phyloP scores from a whole-genome alignment of 2,888 invertebrate genomes.

The Oeneis ivallda region DNA sequence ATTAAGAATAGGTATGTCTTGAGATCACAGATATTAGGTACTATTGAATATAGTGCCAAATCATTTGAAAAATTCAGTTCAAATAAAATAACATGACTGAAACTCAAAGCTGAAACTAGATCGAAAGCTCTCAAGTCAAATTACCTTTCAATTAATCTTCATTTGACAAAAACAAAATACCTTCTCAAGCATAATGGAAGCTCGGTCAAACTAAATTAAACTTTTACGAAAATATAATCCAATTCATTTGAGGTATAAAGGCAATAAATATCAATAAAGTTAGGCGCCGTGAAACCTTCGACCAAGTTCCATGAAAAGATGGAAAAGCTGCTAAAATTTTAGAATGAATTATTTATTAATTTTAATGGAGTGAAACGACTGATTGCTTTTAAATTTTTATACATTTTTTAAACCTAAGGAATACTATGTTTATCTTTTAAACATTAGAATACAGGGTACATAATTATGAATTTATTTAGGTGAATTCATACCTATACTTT shows the following conservation, averaged over 20 bases:
- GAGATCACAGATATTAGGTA: no score
- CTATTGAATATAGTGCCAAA: no score
- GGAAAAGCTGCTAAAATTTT: not conserved
- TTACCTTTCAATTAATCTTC: slow-evolving; percentile 9
- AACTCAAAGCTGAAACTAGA: no score
- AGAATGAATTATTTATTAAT: slow-evolving; percentile 9
- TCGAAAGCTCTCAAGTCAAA: not conserved
- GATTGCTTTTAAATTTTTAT: no score
- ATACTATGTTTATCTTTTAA: no score
- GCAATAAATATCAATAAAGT: slow-evolving; percentile 31
- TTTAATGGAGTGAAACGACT: slow-evolving; percentile 1
- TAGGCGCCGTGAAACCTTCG: slow-evolving; percentile 10
- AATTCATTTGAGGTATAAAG: slow-evolving; percentile 18
- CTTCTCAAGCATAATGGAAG: slow-evolving; percentile 2
- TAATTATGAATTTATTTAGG: no score
- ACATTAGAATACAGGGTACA: no score
- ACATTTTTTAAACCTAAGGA: no score
- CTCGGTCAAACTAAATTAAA: slow-evolving; percentile 12
- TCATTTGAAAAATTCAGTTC: no score
- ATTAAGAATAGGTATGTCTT: no score
- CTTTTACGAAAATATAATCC: slow-evolving; percentile 18
- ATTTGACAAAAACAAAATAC: slow-evolving; percentile 11
- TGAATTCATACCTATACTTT: no score
- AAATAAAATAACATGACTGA: not conserved
- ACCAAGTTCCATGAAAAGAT: slow-evolving; percentile 24